These are phyloP conservation scores for Octodonta nipae DNA, from an alignment of 2,888 invertebrate species.

Conservation along the genomic window DNA sequence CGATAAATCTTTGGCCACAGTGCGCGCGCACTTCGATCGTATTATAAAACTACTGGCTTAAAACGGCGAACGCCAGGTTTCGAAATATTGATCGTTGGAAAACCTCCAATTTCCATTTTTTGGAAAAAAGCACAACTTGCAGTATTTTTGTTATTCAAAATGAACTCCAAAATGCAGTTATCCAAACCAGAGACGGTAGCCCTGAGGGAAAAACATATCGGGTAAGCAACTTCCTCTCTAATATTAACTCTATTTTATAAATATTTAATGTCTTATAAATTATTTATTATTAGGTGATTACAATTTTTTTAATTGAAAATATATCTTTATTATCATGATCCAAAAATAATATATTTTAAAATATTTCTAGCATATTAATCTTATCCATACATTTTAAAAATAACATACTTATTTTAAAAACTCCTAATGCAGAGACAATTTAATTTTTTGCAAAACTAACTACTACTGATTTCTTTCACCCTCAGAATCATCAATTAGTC, in stretches of 20 bases:
- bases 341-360: neutral
- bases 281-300: neutral
- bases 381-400: constrained; percentile 5
- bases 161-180: too few species aligned
- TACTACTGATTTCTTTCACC: too few species aligned
- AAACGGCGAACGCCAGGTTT: too few species aligned
- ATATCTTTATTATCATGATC: neutral
- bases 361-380: neutral
- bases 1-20: constrained; percentile 1
- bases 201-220: constrained; percentile 67
- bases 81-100: too few species aligned
- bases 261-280: neutral
- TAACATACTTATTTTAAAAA: too few species aligned
- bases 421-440: too few species aligned
- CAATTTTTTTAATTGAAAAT: neutral
- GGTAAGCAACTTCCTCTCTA: constrained; percentile 44
- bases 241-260: neutral
- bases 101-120: too few species aligned
- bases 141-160: neutral
- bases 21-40: neutral
- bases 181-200: constrained; percentile 67
- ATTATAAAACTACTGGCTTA: too few species aligned
- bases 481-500: too few species aligned
- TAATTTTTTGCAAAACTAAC: too few species aligned
- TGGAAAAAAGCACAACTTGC: too few species aligned